phyloP scores from a whole-genome alignment of 2,113 vertebrate species.

The Anoplopoma fimbria region DNA sequence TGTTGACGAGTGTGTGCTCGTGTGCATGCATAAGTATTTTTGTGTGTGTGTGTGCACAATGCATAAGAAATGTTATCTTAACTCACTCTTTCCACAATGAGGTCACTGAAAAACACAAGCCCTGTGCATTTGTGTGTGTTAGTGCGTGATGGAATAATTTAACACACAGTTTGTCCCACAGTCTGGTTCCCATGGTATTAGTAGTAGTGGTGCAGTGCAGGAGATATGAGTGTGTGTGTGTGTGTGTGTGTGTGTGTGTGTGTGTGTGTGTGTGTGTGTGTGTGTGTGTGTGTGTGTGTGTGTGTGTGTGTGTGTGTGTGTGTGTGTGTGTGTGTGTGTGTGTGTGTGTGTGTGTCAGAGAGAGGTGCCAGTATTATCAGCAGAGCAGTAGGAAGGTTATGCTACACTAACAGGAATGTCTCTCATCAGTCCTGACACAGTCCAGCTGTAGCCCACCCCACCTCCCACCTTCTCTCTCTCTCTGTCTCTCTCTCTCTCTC shows the following conservation, averaged over 20 bases:
- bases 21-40: conserved; percentile 8
- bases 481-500: not conserved
- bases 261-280: conserved; percentile 33
- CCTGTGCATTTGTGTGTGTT: conserved; percentile 37
- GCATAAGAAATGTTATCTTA: conserved; percentile 72
- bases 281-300: conserved; percentile 37
- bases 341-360: conserved; percentile 27
- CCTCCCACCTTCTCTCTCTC: conserved; percentile 1
- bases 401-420: conserved; percentile 94
- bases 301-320: conserved; percentile 40
- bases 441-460: conserved; percentile 87
- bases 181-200: conserved; percentile 75
- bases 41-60: conserved; percentile 39
- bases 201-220: conserved; percentile 23
- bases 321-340: too few species aligned
- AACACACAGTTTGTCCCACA: conserved; percentile 83
- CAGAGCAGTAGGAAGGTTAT: conserved; percentile 92
- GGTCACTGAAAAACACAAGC: conserved; percentile 63
- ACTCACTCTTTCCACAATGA: conserved; percentile 75
- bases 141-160: conserved; percentile 86
- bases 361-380: conserved; percentile 99
- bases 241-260: conserved; percentile 37
- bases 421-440: conserved; percentile 89
- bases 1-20: not conserved
- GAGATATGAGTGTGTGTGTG: conserved; percentile 42